phyloP scores from a whole-genome alignment of 1,140 invertebrate species.

The Bombus confusus region DNA sequence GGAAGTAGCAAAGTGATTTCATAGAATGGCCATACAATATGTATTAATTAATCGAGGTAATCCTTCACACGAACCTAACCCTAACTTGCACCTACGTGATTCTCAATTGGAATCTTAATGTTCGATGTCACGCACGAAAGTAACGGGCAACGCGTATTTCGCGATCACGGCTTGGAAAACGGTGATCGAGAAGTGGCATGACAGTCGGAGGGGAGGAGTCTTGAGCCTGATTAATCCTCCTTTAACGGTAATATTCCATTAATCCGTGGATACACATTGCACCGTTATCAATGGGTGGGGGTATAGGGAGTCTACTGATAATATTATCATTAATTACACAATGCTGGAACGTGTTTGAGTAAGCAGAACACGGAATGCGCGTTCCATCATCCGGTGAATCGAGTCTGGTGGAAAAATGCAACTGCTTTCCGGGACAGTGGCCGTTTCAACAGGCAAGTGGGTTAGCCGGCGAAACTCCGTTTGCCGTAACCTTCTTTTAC shows the following conservation, averaged over 20 bases:
- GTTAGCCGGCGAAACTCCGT: slow-evolving; percentile 74
- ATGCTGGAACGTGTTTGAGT: slow-evolving; percentile 30
- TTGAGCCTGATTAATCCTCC: slow-evolving; percentile 43
- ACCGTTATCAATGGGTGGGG: slow-evolving; percentile 42
- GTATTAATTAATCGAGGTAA: not conserved
- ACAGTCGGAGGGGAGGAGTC: not conserved
- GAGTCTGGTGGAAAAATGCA: slow-evolving; percentile 58
- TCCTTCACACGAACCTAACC: too few relatives aligned
- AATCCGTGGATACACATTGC: slow-evolving; percentile 58
- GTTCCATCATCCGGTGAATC: slow-evolving; percentile 48
- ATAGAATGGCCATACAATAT: too few relatives aligned
- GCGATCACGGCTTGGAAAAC: not conserved
- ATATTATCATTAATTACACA: slow-evolving; percentile 52
- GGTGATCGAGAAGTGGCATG: not conserved
- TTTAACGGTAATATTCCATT: slow-evolving; percentile 67
- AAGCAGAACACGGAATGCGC: slow-evolving; percentile 23
- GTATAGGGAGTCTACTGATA: slow-evolving; percentile 32
- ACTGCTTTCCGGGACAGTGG: slow-evolving; percentile 59
- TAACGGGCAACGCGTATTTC: not conserved
- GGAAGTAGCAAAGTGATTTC: too few relatives aligned
- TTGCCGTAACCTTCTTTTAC: slow-evolving; percentile 61
- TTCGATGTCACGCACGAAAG: not conserved
- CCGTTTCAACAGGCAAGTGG: slow-evolving; percentile 70
- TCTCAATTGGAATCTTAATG: not conserved
- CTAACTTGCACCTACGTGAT: not conserved